Conservation (phyloP, 2,113 vertebrate species). For the Sialia sialis region DNA sequence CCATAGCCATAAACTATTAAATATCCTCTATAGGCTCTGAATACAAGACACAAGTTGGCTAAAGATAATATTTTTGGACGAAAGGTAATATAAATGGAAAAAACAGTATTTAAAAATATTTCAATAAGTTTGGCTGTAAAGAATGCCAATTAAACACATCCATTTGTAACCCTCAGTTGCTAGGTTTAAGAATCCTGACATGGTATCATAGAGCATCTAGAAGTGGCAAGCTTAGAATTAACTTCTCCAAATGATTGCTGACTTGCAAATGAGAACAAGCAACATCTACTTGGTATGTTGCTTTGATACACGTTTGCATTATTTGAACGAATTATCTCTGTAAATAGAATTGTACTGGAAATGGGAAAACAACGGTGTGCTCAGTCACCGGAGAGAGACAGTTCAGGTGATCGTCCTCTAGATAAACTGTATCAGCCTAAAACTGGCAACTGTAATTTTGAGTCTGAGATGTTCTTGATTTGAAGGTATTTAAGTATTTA, state of each 20-base stretch:
- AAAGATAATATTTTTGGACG: neutral
- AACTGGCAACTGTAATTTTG: constrained; percentile 26
- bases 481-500: constrained; percentile 43
- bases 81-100: neutral
- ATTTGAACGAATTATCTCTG: neutral
- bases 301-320: constrained; percentile 9
- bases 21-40: neutral
- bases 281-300: neutral
- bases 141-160: neutral
- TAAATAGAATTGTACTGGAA: constrained; percentile 32
- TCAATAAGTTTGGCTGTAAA: neutral
- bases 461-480: constrained; percentile 22
- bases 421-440: constrained; percentile 30
- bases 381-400: neutral
- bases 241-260: neutral
- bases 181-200: neutral
- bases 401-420: constrained; percentile 12
- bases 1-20: neutral
- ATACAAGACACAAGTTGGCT: neutral
- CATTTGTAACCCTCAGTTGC: neutral
- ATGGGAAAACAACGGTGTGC: constrained; percentile 40
- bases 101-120: neutral
- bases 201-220: neutral
- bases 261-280: neutral
- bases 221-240: neutral